Evolutionary conservation across 1,140 invertebrate species (phyloP).

Genomic region (Drosophila pandora): DNA sequence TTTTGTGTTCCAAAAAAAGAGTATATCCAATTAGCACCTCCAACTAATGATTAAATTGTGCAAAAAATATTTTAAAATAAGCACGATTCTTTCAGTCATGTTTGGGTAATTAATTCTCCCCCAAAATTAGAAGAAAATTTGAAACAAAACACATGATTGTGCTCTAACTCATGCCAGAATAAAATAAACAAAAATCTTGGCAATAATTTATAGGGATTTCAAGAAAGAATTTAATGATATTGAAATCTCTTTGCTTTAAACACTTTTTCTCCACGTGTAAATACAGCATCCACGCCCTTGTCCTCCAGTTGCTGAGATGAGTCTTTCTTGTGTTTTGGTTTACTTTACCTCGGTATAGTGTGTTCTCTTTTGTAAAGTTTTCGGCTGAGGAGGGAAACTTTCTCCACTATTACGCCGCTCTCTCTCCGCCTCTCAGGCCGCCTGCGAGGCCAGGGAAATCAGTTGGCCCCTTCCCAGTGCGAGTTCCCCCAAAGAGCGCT

Average conservation of each 20-base stretch:
- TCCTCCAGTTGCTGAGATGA: slow-evolving; percentile 28
- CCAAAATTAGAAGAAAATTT: background rate
- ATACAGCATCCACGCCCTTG: slow-evolving; percentile 18
- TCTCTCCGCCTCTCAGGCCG: slow-evolving; percentile 3
- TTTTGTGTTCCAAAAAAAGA: background rate
- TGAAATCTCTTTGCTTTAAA: background rate
- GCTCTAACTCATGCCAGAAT: background rate
- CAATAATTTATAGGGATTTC: background rate
- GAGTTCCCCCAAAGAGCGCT: background rate
- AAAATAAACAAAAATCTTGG: background rate
- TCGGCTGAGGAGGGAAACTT: slow-evolving; percentile 61
- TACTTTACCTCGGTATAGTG: slow-evolving; percentile 34
- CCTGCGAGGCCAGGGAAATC: slow-evolving; percentile 39
- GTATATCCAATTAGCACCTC: slow-evolving; percentile 7
- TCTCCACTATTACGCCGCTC: slow-evolving; percentile 53
- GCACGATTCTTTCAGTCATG: background rate
- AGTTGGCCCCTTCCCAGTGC: slow-evolving; percentile 24
- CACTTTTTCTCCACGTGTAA: slow-evolving; percentile 13
- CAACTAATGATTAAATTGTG: background rate
- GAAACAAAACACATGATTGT: background rate
- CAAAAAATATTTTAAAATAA: slow-evolving; percentile 8
- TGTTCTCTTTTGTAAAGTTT: slow-evolving; percentile 66
- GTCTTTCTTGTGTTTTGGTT: slow-evolving; percentile 42
- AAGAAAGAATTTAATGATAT: background rate
- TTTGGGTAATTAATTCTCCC: background rate